Evolutionary conservation across 2,888 invertebrate species (phyloP).

Genomic region (Ormyrus labotus): DNA sequence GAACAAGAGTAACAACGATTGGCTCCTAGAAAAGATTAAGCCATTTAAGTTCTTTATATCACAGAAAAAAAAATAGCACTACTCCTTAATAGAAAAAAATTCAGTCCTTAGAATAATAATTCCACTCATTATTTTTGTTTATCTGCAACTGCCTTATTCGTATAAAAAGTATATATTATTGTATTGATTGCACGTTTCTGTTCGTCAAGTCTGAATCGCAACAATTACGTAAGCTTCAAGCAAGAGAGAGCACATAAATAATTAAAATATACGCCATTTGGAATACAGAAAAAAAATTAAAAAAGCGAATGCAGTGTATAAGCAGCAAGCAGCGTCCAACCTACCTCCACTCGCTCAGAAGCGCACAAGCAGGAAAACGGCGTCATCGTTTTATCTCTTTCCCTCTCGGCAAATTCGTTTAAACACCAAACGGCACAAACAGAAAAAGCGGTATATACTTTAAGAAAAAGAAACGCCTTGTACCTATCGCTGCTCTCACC

Average conservation of each 20-base stretch:
- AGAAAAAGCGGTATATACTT: not conserved
- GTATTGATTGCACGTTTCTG: not conserved
- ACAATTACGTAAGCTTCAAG: no score
- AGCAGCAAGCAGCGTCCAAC: conserved; percentile 57
- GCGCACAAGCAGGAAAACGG: conserved; percentile 73
- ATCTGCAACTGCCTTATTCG: not conserved
- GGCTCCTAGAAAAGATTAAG: conserved; percentile 69
- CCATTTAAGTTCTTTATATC: conserved; percentile 28
- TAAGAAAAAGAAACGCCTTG: not conserved
- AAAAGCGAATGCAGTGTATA: no score
- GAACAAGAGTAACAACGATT: conserved; percentile 70
- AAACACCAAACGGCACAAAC: not conserved
- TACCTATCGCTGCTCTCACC: not conserved
- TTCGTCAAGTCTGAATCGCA: no score
- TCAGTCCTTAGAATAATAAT: no score
- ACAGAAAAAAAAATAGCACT: conserved; percentile 24
- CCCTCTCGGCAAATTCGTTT: not conserved
- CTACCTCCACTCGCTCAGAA: conserved; percentile 73
- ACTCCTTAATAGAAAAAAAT: conserved; percentile 16
- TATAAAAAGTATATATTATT: no score
- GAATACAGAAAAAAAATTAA: no score
- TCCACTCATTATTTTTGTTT: not conserved
- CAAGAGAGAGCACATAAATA: no score
- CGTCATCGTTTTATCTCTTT: conserved; percentile 47
- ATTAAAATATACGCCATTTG: no score